Evolutionary conservation across 2,888 invertebrate genomes (phyloP).

Genomic region (Noctuana brunneofusca): DNA sequence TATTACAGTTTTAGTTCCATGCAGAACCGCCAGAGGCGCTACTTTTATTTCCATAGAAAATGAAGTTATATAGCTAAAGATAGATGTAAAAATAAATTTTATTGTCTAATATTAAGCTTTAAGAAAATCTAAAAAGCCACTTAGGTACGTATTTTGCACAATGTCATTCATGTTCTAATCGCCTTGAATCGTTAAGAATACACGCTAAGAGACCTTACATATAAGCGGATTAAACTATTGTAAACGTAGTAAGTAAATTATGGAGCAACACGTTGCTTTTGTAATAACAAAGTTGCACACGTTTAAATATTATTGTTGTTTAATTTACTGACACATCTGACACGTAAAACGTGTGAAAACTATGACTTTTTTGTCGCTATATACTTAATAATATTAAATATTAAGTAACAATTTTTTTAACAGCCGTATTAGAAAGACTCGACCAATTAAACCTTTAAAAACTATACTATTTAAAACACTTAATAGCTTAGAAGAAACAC

Average conservation of each 20-base stretch:
- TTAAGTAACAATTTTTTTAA: background rate
- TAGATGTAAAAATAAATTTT: too few relatives aligned
- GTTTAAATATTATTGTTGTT: slow-evolving; percentile 4
- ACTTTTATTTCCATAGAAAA: too few relatives aligned
- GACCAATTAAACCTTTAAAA: too few relatives aligned
- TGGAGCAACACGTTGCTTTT: background rate
- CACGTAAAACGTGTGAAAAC: background rate
- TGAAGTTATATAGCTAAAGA: too few relatives aligned
- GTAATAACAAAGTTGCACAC: background rate
- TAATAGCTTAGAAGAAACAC: too few relatives aligned
- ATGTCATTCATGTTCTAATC: slow-evolving; percentile 1
- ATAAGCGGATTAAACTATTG: slow-evolving; percentile 2
- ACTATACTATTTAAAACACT: too few relatives aligned
- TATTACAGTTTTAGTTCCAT: too few relatives aligned
- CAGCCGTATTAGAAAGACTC: too few relatives aligned
- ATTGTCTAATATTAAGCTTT: too few relatives aligned
- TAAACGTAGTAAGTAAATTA: background rate
- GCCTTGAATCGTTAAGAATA: background rate
- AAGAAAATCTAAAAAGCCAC: background rate
- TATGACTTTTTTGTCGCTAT: background rate
- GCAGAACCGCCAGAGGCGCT: too few relatives aligned
- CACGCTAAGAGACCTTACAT: background rate
- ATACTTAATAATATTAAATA: background rate
- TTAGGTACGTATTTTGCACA: too few relatives aligned
- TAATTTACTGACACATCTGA: too few relatives aligned